Percentiles rank a stretch among this genome's conserved stretches.
Evolutionary conservation across 2,113 vertebrate species (phyloP).

Genomic region (Cacatua alba): DNA sequence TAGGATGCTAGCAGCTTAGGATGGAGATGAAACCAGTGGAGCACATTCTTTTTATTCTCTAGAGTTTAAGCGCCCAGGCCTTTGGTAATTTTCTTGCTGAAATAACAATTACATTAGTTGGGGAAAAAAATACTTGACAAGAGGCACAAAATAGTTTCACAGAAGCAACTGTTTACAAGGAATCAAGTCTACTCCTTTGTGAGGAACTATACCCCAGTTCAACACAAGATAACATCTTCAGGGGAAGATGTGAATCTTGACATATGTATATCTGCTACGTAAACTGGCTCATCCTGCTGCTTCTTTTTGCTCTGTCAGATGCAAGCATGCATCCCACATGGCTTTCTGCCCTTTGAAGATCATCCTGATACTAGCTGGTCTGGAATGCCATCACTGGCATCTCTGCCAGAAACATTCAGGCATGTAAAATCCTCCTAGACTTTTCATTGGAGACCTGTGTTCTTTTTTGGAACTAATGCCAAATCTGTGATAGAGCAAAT

Average conservation of each 20-base stretch:
- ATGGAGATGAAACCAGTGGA: neutral
- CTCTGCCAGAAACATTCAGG: neutral
- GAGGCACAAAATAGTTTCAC: neutral
- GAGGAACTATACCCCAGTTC: neutral
- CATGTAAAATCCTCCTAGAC: neutral
- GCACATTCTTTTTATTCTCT: neutral
- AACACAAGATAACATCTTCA: neutral
- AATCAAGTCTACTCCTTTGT: neutral
- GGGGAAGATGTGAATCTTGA: neutral
- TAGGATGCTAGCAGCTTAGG: neutral
- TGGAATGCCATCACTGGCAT: neutral
- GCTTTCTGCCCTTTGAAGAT: neutral
- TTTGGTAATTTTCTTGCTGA: neutral
- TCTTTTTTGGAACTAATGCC: neutral
- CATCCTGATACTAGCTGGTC: neutral
- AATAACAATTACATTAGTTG: neutral
- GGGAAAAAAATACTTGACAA: neutral
- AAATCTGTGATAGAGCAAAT: neutral
- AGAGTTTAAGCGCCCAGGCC: neutral
- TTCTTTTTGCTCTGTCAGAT: neutral
- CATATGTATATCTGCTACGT: fast-evolving
- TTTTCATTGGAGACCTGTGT: neutral
- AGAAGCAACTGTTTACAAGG: fast-evolving
- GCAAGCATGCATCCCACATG: neutral
- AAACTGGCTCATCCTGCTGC: neutral